A percentile compares a stretch with the other conserved stretches of the same genome.
Evolutionary conservation across 2,797 vertebrate genomes (phyloP).

Genomic region (Eremophila alpestris): DNA sequence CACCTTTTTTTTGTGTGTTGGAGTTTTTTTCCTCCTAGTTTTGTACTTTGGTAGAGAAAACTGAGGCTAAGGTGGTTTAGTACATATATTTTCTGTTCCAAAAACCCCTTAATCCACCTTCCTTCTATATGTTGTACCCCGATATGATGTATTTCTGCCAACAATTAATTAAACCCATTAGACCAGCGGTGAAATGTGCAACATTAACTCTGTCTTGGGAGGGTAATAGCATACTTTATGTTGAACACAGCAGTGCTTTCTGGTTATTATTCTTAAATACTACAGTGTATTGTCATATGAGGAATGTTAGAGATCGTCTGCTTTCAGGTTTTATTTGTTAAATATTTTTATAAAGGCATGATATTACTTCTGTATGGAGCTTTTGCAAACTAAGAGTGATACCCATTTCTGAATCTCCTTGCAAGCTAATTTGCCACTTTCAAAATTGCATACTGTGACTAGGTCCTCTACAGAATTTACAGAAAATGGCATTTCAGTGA

Average conservation of each 20-base stretch:
- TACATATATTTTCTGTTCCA: not conserved
- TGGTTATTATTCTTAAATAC: not conserved
- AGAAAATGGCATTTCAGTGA: not conserved
- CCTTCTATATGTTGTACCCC: not conserved
- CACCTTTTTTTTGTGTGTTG: not conserved
- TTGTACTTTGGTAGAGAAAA: not conserved
- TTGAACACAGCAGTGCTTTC: not conserved
- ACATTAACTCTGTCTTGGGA: not conserved
- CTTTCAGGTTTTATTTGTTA: not conserved
- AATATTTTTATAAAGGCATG: not conserved
- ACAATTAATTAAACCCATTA: not conserved
- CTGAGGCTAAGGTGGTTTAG: not conserved
- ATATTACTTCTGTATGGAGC: not conserved
- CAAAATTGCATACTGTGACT: not conserved
- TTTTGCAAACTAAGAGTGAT: not conserved
- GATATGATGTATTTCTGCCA: not conserved
- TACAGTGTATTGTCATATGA: not conserved
- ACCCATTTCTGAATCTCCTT: not conserved
- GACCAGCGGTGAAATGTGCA: not conserved
- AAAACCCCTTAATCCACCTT: not conserved
- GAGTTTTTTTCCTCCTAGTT: not conserved
- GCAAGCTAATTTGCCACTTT: not conserved
- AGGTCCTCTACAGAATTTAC: not conserved
- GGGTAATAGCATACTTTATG: not conserved
- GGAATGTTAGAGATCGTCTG: not conserved